Evolutionary conservation across 2,888 invertebrate species (phyloP).

Genomic region (Andrena dorsata): DNA sequence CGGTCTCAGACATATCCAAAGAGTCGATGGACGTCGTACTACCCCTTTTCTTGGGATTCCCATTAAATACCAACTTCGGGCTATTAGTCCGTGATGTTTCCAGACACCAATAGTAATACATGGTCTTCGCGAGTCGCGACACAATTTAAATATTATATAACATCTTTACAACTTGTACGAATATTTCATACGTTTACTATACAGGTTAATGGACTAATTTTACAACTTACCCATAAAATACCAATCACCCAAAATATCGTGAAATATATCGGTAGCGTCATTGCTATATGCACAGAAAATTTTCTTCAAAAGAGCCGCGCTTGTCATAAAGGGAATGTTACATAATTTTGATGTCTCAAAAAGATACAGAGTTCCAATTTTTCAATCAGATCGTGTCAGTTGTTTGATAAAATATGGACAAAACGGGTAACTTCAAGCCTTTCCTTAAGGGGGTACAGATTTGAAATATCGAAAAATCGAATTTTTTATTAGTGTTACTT

Average conservation of each 20-base stretch:
- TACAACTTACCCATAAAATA: conserved; percentile 72
- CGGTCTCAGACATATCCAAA: conserved; percentile 72
- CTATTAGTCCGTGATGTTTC: conserved; percentile 23
- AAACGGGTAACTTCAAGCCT: conserved; percentile 19
- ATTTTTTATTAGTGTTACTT: too few relatives aligned
- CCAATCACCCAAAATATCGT: conserved; percentile 70
- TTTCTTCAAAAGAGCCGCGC: background rate
- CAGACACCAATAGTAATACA: conserved; percentile 66
- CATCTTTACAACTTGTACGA: background rate
- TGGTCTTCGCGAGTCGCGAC: conserved; percentile 53
- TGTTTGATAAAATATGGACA: conserved; percentile 13
- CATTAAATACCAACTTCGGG: conserved; percentile 56
- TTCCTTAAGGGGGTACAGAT: background rate
- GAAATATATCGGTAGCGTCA: conserved; percentile 64
- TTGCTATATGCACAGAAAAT: conserved; percentile 11
- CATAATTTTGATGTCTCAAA: conserved; percentile 14
- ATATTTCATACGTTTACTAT: background rate
- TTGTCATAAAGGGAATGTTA: background rate
- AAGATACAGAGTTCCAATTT: background rate
- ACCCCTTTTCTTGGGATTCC: conserved; percentile 55
- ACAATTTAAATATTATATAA: background rate
- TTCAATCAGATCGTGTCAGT: conserved; percentile 23
- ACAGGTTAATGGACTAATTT: background rate
- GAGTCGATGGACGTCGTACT: conserved; percentile 76
- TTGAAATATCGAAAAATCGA: too few relatives aligned